phyloP scores from a whole-genome alignment of 2,888 invertebrate species.

The Thalpophila matura region DNA sequence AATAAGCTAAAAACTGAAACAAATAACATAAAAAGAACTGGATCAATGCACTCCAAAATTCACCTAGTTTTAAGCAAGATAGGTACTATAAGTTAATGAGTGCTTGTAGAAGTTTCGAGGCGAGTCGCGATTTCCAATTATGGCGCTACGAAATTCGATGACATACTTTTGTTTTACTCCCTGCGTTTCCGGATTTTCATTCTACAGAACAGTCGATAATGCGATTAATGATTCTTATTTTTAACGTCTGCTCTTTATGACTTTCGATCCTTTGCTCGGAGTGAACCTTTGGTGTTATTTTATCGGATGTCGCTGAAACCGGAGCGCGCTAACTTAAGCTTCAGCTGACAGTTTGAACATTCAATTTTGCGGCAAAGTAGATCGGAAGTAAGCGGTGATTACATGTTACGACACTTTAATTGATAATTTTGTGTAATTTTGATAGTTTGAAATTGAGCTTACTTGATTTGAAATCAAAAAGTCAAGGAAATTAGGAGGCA shows the following conservation, averaged over 20 bases:
- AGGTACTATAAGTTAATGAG: background rate
- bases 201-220: background rate
- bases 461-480: background rate
- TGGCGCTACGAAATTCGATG: background rate
- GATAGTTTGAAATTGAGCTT: slow-evolving; percentile 28
- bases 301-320: background rate
- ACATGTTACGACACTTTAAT: slow-evolving; percentile 16
- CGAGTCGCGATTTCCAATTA: background rate
- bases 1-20: background rate
- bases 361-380: slow-evolving; percentile 46
- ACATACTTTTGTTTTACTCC: background rate
- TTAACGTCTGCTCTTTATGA: background rate
- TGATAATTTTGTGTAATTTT: slow-evolving; percentile 4
- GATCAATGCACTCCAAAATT: background rate
- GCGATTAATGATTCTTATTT: background rate
- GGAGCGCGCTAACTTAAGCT: slow-evolving; percentile 39
- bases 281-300: slow-evolving; percentile 11
- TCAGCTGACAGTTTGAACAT: slow-evolving; percentile 49
- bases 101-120: background rate
- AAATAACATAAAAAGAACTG: background rate
- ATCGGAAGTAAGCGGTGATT: slow-evolving; percentile 46
- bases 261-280: background rate
- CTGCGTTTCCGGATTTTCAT: background rate
- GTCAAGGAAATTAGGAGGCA: background rate
- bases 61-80: too few relatives aligned